Base-by-base conservation (phyloP, 2,888 invertebrate genomes). In the Podabrus alpinus region DNA sequence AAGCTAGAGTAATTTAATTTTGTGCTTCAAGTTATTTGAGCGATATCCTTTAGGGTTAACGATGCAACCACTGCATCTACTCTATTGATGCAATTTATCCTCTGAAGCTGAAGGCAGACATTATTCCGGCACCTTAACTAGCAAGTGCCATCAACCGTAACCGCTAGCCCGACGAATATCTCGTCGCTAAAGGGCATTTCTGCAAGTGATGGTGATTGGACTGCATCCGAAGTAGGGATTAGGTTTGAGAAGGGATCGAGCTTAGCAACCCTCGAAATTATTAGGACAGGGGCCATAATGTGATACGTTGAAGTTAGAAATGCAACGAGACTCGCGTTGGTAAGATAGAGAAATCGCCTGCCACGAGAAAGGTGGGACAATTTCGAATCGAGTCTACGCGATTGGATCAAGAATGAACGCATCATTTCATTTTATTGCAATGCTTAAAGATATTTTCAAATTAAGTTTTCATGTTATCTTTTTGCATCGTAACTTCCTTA, bases 181-280 rank as follows among this genome's bases (percentile, higher is more conserved):
- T 79, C 79, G 78, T 78, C 71, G 78, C 79, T 78, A 77, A 76
- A 78, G 79, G 80, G 80, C 77, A 79, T 79, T 81, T 79, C 79
- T 78, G 80, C 75, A 80, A 80, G 80, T 79, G 80, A 81, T 81
- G 81, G 81, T 81, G 81, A 81, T 81, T 81, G 81, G 81, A 77
- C 78, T 77, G 80, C 79, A 78, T 73, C 80, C 77, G 78, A 77
- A 78, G 76, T 75, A 77, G 79, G 80, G 80, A 80, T 81, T 17
- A 21, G 16, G 79, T 79, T 78, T 74, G 68, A 73, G 69, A 70
- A 67, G 71, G 78, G 72, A 75, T 73, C 72, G 76, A 73, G 78
- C 76, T 76, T 69, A 73, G 71, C 74, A 71, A 60, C 74, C 68
- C 74, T 64, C 25, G 29, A 61, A 71, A 74, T 71, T 74, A 67